phyloP scores from a whole-genome alignment of 2,113 vertebrate species.

The Galemys pyrenaicus region DNA sequence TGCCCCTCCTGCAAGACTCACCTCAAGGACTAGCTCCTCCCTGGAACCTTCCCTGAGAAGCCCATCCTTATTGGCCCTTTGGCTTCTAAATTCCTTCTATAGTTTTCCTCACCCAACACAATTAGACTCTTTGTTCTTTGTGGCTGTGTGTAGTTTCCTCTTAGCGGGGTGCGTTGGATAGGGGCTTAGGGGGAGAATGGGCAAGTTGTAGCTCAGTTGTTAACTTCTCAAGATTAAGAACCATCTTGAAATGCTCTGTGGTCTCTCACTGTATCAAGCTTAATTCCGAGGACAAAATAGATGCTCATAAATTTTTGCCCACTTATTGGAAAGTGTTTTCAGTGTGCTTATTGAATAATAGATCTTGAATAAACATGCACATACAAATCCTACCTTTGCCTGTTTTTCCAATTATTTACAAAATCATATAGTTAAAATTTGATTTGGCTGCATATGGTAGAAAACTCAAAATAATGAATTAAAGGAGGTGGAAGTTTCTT shows the following conservation, averaged over 20 bases:
- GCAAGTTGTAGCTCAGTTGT: not conserved
- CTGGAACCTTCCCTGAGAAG: not conserved
- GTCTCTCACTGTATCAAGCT: not conserved
- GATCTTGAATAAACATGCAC: not conserved
- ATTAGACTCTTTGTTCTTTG: not conserved
- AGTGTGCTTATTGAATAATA: constrained; percentile 28
- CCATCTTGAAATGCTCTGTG: constrained; percentile 18
- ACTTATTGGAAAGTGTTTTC: not conserved
- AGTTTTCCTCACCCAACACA: not conserved
- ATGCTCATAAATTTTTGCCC: constrained; percentile 13
- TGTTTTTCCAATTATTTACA: constrained; percentile 30
- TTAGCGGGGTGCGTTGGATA: not conserved
- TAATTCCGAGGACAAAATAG: constrained; percentile 43
- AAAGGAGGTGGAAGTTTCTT: not conserved
- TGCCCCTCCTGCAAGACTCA: not conserved
- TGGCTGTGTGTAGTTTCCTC: not conserved
- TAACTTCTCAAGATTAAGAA: not conserved
- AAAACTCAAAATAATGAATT: constrained; percentile 35
- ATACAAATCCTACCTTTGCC: not conserved
- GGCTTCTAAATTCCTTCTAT: not conserved
- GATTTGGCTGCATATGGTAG: not conserved
- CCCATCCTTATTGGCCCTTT: not conserved
- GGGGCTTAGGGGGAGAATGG: not conserved
- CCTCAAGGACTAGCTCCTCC: not conserved
- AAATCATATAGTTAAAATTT: not conserved